Evolutionary conservation across 2,113 vertebrate genomes (phyloP).

Genomic region (Onychorhynchus coronatus): DNA sequence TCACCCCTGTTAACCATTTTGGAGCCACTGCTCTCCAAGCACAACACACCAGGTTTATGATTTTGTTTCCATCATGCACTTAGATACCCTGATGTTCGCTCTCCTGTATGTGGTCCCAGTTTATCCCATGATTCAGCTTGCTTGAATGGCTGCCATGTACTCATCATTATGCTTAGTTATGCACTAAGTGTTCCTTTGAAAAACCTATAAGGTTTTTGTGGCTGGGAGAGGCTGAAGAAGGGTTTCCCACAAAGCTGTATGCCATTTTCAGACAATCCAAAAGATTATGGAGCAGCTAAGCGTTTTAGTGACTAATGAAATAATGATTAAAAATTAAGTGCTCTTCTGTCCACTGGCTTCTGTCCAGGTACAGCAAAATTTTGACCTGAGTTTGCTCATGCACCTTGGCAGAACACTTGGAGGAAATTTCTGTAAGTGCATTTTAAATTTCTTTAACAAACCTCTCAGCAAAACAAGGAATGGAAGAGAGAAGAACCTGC

Average conservation of each 20-base stretch:
- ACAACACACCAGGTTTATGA: neutral
- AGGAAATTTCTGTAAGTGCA: neutral
- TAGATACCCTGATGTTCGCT: neutral
- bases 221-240: neutral
- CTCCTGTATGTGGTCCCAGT: neutral
- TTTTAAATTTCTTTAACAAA: conserved; percentile 30
- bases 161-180: neutral
- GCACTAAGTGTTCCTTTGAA: neutral
- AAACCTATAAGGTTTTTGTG: neutral
- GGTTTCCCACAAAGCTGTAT: neutral
- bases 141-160: neutral
- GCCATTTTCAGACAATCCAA: neutral
- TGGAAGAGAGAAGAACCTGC: neutral
- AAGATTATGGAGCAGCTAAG: neutral
- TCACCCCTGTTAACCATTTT: neutral
- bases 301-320: conserved; percentile 42
- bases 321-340: conserved; percentile 41
- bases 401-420: conserved; percentile 19
- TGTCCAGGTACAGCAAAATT: conserved; percentile 26
- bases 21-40: neutral
- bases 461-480: neutral
- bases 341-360: conserved; percentile 23
- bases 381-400: conserved; percentile 20
- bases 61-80: neutral
- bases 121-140: neutral